Evolutionary conservation across 92 coral and sea anemone species (phyloP), one percentile per base, ranked within the genome.

Genomic region (Paragorgia papillata): DNA sequence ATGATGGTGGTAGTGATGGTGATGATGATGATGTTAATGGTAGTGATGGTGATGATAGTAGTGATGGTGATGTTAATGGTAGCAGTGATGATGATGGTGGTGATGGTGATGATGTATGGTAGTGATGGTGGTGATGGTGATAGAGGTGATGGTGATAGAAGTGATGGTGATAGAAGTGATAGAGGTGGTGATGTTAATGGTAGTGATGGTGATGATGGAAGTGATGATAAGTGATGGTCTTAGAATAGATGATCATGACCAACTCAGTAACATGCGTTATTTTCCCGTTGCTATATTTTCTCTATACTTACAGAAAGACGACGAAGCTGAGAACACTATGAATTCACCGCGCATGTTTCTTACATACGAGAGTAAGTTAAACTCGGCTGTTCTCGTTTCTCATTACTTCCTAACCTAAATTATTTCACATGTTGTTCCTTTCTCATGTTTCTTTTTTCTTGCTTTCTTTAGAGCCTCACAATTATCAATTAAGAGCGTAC

Each of bases 291-390:
- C n/a, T n/a, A n/a, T n/a, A n/a, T n/a, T n/a, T 31, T 33, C 15
- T 6, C n/a, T 63, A 20, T 32, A 31, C 1, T 63, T 53, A 17
- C 35, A 71, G 78, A 71, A 71, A 71, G 63, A 71, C 15, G 78
- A 71, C 15, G 78, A 71, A 27, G 32, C 63, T 9, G 78, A 71
- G 25, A 28, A 71, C 63, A 71, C 78, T 1, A 71, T 71, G 78
- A 71, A 71, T 71, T 88, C 89, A 7, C 98, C 98, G 54, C 85
- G 98, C 41, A 90, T 94, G 92, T 94, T 94, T 75, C 91, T 94
- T 69, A 62, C 92, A 12, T 94, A 88, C 35, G 76, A 86, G 44
- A 88, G 97, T 93, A 65, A 91, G 97, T 81, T 18, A 5, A n/a
- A 8, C 44, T 58, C n/a, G n/a, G n/a, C n/a, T n/a, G n/a, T n/a